phyloP scores from a whole-genome alignment of 2,888 invertebrate genomes.

The Drosophila koepferae region DNA sequence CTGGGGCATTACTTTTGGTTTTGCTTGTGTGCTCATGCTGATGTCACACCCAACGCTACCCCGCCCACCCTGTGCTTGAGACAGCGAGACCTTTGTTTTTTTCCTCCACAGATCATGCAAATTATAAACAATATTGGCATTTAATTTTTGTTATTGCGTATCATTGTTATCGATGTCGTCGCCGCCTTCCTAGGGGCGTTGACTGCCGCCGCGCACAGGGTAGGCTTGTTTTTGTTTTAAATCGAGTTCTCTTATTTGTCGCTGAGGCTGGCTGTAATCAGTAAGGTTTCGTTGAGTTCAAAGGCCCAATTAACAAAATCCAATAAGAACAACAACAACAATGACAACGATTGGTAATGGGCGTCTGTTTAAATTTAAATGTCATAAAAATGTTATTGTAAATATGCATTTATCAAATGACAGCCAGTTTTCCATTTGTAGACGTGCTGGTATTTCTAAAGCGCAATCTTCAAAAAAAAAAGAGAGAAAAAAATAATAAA shows the following conservation, averaged over 20 bases:
- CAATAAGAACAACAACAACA: conserved; percentile 48
- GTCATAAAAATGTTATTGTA: conserved; percentile 64
- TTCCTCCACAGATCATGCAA: conserved; percentile 34
- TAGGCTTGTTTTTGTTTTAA: conserved; percentile 45
- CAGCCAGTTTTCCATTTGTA: conserved; percentile 51
- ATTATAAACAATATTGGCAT: conserved; percentile 53
- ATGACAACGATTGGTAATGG: conserved; percentile 2
- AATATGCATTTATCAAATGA: conserved; percentile 70
- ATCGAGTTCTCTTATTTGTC: conserved; percentile 67
- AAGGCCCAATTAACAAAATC: conserved; percentile 74
- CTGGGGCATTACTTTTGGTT: conserved; percentile 26
- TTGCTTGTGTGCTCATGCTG: conserved; percentile 17
- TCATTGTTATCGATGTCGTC: conserved; percentile 43
- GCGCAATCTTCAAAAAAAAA: conserved; percentile 50
- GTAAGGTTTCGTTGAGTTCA: conserved; percentile 65
- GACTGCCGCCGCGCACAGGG: conserved; percentile 47
- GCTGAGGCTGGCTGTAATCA: conserved; percentile 48
- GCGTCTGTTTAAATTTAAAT: conserved; percentile 48
- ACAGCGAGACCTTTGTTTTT: conserved; percentile 36
- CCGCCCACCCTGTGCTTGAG: conserved; percentile 6
- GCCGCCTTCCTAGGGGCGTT: conserved; percentile 63
- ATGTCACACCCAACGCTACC: conserved; percentile 32
- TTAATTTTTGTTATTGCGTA: conserved; percentile 53
- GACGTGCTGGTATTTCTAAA: conserved; percentile 81
- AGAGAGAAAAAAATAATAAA: conserved; percentile 1